Conservation (phyloP, 2,113 vertebrate species). For the Cygnus atratus region DNA sequence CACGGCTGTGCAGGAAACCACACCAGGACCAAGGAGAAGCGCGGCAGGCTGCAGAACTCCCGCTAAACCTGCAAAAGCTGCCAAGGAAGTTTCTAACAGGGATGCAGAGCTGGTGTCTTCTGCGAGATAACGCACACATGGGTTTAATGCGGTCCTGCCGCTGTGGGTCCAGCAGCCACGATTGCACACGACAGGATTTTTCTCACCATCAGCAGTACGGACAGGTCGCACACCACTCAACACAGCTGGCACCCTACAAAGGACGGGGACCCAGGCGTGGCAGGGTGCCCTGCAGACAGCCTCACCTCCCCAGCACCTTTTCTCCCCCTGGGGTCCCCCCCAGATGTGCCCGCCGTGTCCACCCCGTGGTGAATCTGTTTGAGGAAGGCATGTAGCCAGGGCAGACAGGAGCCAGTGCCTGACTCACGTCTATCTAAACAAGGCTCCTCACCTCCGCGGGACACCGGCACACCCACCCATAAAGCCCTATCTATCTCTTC, state of each 20-base stretch:
- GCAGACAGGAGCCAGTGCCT: not conserved
- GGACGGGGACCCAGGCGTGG: not conserved
- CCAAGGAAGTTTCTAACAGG: not conserved
- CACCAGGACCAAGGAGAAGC: not conserved
- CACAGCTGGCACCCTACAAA: not conserved
- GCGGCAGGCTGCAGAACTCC: not conserved
- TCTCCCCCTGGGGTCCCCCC: not conserved
- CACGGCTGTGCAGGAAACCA: not conserved
- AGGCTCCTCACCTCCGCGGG: not conserved
- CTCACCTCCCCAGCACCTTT: not conserved
- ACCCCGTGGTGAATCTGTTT: not conserved
- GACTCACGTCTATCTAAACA: not conserved
- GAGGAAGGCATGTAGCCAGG: fast-evolving
- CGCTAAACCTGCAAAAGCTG: fast-evolving
- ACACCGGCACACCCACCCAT: not conserved
- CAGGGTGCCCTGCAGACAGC: not conserved
- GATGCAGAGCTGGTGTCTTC: not conserved
- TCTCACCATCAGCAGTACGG: not conserved
- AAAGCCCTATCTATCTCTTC: not conserved
- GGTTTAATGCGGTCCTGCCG: not conserved
- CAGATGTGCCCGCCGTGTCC: fast-evolving
- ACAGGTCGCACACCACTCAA: not conserved
- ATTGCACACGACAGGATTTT: fast-evolving
- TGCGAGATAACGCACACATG: fast-evolving
- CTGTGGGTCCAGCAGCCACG: not conserved